These are phyloP conservation scores for Chelidonichthys spinosus DNA, from an alignment of 2,797 vertebrate genomes.

Conservation along the genomic window DNA sequence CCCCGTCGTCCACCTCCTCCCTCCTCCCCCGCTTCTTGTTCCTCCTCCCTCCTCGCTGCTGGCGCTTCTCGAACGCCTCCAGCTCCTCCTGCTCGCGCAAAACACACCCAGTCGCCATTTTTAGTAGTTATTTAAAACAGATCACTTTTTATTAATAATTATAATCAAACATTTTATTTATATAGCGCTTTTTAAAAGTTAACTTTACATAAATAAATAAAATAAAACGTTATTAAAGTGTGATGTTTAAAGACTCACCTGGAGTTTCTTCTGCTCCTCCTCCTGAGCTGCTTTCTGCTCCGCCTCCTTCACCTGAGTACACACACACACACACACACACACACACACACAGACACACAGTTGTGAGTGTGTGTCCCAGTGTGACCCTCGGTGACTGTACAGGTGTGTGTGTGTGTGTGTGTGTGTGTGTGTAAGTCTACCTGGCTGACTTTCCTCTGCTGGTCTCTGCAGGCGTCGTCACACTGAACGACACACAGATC, in stretches of 20 bases:
- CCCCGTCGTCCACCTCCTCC: constrained; percentile 87
- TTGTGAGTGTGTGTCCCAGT: constrained; percentile 5
- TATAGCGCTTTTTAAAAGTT: too few species aligned
- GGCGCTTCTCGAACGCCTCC: constrained; percentile 94
- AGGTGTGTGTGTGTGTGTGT: constrained; percentile 1
- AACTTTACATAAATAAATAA: too few species aligned
- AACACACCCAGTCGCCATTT: background rate
- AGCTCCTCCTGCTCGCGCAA: constrained; percentile 88
- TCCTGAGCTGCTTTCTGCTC: constrained; percentile 66
- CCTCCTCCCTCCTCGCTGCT: constrained; percentile 90
- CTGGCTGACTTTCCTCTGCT: constrained; percentile 89
- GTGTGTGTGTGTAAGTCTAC: constrained; percentile 71
- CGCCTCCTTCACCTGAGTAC: constrained; percentile 69
- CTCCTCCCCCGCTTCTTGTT: constrained; percentile 87
- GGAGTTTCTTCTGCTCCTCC: constrained; percentile 72
- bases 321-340: constrained; percentile 31
- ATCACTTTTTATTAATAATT: too few species aligned
- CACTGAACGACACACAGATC: constrained; percentile 84
- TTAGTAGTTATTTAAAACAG: too few species aligned
- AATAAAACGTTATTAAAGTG: background rate
- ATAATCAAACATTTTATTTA: too few species aligned
- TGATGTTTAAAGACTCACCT: constrained; percentile 51
- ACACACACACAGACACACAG: constrained; percentile 4
- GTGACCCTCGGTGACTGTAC: background rate
- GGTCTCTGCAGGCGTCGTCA: constrained; percentile 87